phyloP scores from a whole-genome alignment of 1,140 invertebrate genomes.

The Cyclina sinensis region DNA sequence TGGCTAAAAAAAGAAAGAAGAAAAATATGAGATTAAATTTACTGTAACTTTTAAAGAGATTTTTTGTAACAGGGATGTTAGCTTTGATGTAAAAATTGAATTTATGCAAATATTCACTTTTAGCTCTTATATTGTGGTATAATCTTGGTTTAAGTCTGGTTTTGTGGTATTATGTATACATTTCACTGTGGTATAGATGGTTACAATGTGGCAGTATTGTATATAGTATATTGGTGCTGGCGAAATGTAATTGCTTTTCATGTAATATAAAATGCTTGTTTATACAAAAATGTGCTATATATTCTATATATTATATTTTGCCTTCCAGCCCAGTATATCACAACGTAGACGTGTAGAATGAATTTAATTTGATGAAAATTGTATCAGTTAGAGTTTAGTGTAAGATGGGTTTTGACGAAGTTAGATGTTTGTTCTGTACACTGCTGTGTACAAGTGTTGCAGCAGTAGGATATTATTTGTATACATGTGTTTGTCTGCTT shows the following conservation, averaged over 20 bases:
- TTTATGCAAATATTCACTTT: too few species aligned
- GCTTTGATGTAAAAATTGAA: too few species aligned
- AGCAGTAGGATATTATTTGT: neutral
- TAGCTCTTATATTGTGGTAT: too few species aligned
- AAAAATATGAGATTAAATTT: too few species aligned
- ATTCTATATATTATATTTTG: neutral
- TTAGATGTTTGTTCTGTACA: neutral
- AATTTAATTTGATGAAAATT: neutral
- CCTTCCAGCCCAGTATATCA: neutral
- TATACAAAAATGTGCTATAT: neutral
- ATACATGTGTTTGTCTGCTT: conserved; percentile 61
- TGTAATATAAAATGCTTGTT: neutral
- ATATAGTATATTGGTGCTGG: neutral
- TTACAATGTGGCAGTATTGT: neutral
- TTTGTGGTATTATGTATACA: neutral
- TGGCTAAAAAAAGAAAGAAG: too few species aligned
- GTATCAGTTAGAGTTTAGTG: neutral
- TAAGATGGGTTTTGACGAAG: neutral
- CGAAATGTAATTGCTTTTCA: neutral
- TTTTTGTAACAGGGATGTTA: too few species aligned
- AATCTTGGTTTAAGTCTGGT: neutral
- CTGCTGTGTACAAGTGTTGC: neutral
- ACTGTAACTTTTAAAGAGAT: too few species aligned
- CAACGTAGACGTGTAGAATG: neutral
- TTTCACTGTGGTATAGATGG: too few species aligned